These are phyloP conservation scores for Sturnira hondurensis DNA, from an alignment of 2,113 vertebrate genomes.

Conservation along the genomic window DNA sequence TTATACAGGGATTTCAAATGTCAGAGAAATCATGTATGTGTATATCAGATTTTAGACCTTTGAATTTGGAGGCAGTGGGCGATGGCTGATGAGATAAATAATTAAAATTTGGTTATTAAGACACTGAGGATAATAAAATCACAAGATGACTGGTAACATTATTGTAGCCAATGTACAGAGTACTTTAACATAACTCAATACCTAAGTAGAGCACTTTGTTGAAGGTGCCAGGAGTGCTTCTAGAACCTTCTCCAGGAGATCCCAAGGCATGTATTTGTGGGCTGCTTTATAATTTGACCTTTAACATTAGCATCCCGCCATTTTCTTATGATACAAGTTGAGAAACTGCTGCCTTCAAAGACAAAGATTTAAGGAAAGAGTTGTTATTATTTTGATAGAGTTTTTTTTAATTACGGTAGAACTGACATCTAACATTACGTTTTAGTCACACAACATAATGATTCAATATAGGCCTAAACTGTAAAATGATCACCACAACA, in stretches of 20 bases:
- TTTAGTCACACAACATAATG: not conserved
- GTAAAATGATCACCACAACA: not conserved
- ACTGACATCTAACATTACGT: not conserved
- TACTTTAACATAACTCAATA: not conserved
- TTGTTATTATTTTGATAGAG: not conserved
- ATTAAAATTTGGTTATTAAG: not conserved
- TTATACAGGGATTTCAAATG: not conserved
- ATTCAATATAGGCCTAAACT: not conserved
- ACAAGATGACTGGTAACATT: not conserved
- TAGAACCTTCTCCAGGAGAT: not conserved
- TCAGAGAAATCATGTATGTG: not conserved
- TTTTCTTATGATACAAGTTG: not conserved
- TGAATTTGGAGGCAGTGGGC: not conserved
- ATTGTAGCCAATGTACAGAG: not conserved
- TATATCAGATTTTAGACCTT: not conserved
- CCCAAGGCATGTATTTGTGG: not conserved
- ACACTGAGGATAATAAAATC: not conserved
- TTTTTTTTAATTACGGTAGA: not conserved
- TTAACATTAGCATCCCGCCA: not conserved
- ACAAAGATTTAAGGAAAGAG: not conserved
- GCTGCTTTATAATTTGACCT: not conserved
- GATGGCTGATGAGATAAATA: not conserved
- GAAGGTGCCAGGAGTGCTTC: not conserved
- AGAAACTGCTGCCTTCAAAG: not conserved
- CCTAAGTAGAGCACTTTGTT: not conserved